Base-by-base conservation (phyloP, 2,888 invertebrate genomes). In the Hyalella azteca region DNA sequence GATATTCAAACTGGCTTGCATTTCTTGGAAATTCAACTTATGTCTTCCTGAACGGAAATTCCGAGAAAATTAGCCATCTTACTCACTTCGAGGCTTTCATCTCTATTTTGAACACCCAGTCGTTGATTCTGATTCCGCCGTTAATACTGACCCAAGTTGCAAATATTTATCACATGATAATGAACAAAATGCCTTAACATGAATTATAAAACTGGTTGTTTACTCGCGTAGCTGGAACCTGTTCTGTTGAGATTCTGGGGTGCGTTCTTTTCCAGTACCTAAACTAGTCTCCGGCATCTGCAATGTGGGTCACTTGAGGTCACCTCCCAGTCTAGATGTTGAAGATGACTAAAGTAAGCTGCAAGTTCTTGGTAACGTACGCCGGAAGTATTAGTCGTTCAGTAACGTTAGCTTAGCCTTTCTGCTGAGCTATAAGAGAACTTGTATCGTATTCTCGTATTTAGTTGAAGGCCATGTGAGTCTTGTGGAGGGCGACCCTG, bases 301-400 rank as follows among this genome's bases (percentile, higher is more conserved):
- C 36, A 22, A 66, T 66, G 66, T 66, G 39, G 66, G 66, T 66
- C 66, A 66, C 66, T 66, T 66, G 66, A 39, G 66, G 66, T 66
- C 66, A 66, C 66, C 66, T 59, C 59, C 26, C 66, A 39, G 66
- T 36, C 66, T 36, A 13, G 39, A 66, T 66, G 36, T 36, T 36
- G 66, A 39, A 66, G 66, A 66, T 66, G 66, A 66, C 36, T 66
- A 66, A 66, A 32, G 36, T 66, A 66, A n/a, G 66, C 15, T 19
- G 32, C 36, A 39, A 32, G 66, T 66, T 66, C 66, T 66, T 66
- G 66, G 66, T 66, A 66, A 66, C 66, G n/a, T 36, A 19, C 66
- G 66, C 66, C 66, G 66, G 66, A 66, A 66, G 66, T 66, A 22
- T 66, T 36, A 66, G 36, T 66, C 66, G 66, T 66, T 36, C 66